phyloP scores from a whole-genome alignment of 2,797 vertebrate species.

The Hippocampus kuda region DNA sequence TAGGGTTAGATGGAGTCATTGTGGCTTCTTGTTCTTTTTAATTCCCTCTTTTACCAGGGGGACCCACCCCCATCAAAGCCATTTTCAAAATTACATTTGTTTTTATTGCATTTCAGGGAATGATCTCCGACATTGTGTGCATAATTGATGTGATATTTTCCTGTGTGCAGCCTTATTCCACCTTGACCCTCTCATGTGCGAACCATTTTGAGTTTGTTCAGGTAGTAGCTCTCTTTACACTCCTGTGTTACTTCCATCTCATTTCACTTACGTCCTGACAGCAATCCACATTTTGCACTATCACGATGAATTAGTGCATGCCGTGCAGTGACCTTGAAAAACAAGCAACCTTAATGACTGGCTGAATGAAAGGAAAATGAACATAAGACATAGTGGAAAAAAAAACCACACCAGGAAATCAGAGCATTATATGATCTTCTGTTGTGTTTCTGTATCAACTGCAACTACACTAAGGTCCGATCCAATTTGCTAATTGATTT shows the following conservation, averaged over 20 bases:
- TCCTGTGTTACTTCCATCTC: constrained; percentile 16
- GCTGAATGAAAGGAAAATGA: not conserved
- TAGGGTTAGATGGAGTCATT: not conserved
- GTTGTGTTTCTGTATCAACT: no score
- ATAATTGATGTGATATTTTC: constrained; percentile 30
- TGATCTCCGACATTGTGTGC: constrained; percentile 12
- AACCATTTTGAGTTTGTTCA: constrained; percentile 14
- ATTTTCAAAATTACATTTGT: not conserved
- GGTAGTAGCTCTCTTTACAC: constrained; percentile 5
- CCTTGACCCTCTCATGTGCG: constrained; percentile 17
- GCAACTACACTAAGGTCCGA: no score
- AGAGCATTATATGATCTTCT: no score
- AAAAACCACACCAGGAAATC: not conserved
- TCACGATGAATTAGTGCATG: constrained; percentile 22
- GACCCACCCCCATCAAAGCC: not conserved
- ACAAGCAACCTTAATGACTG: constrained; percentile 5
- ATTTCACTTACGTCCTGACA: constrained; percentile 38
- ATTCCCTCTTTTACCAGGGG: not conserved
- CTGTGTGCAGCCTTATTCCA: constrained; percentile 10
- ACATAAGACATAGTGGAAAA: not conserved
- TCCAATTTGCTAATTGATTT: no score
- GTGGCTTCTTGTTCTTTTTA: not conserved
- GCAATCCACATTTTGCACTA: constrained; percentile 16
- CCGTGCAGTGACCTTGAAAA: constrained; percentile 20
- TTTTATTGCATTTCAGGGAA: not conserved